Evolutionary conservation across 2,113 vertebrate species (phyloP), one percentile per base, ranked within the genome.

Genomic region (Solea senegalensis): DNA sequence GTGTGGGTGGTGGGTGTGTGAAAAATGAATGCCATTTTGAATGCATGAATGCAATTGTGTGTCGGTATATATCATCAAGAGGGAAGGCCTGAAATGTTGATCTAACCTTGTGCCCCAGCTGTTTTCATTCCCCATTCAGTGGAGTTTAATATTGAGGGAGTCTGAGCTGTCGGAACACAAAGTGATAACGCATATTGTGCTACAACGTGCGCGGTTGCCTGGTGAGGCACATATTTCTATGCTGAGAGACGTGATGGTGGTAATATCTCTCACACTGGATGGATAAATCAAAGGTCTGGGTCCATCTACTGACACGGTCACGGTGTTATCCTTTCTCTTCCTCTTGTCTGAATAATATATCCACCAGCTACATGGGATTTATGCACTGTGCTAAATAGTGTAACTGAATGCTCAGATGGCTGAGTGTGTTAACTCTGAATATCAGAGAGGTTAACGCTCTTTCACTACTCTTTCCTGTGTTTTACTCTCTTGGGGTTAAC

Each of bases 141-240:
- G 48, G 65, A 81, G 54, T 85, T 90, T 86, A 86, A 90, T 87
- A 90, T 48, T 55, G 69, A 90, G 67, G 63, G 72, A 72, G 73
- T 82, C 50, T 9, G 41, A 82, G 69, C 78, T 89, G 88, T 86
- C 89, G 76, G 55, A 83, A 81, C 80, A 86, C 12, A 80, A 45
- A 65, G 62, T 34, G 69, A 80, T 60, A 64, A 67, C 40, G 14
- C 41, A 65, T 46, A 76, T 41, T 65, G 40, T 41, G 53, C 13
- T 60, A 72, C 49, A 67, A 65, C 59, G 65, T 51, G 16, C 49
- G 59, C 16, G 0, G 60, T 16, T 61, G 57, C 58, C 65, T 46
- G 45, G 21, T 75, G 76, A 70, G 12, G 45, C 61, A 48, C 52
- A 61, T 57, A 57, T 72, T 74, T 59, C 64, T 51, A 28, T 55